These are phyloP conservation scores for Lethenteron camtschaticum DNA, from an alignment of 2,113 vertebrate species.

Conservation along the genomic window DNA sequence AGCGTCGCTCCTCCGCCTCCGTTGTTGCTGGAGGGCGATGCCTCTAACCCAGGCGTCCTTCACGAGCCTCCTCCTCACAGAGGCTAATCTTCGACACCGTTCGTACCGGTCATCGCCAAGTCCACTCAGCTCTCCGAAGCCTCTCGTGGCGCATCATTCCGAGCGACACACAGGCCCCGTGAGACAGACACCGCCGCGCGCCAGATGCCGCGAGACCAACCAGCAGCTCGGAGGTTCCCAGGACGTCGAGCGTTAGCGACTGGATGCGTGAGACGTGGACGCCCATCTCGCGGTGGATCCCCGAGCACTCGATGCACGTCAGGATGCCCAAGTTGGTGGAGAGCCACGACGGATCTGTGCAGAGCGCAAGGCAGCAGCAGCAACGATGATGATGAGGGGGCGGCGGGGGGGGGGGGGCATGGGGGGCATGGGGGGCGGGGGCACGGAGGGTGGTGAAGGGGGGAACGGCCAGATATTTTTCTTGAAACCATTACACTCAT, in stretches of 20 bases:
- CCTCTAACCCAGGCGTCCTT: no score
- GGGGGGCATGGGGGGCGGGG: neutral
- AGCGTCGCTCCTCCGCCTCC: no score
- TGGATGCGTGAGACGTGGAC: constrained; percentile 27
- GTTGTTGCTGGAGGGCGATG: no score
- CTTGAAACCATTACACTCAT: constrained; percentile 5
- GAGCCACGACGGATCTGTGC: constrained; percentile 26
- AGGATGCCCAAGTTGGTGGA: constrained; percentile 32
- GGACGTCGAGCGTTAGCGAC: constrained; percentile 25
- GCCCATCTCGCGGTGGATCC: constrained; percentile 29
- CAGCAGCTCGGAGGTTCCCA: constrained; percentile 27
- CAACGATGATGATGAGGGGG: no score
- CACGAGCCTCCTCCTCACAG: no score
- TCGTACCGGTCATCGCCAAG: no score
- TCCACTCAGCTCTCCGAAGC: no score
- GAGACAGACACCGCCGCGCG: no score
- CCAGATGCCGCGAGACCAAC: constrained; percentile 11
- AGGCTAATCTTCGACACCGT: no score
- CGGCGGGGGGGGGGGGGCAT: neutral
- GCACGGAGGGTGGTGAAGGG: constrained; percentile 6
- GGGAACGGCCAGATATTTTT: neutral
- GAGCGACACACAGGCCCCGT: no score
- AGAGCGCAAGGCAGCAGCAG: no score
- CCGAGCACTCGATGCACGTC: constrained; percentile 31
- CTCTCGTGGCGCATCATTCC: no score